phyloP scores from a whole-genome alignment of 2,888 invertebrate species.

The Rhagium mordax region DNA sequence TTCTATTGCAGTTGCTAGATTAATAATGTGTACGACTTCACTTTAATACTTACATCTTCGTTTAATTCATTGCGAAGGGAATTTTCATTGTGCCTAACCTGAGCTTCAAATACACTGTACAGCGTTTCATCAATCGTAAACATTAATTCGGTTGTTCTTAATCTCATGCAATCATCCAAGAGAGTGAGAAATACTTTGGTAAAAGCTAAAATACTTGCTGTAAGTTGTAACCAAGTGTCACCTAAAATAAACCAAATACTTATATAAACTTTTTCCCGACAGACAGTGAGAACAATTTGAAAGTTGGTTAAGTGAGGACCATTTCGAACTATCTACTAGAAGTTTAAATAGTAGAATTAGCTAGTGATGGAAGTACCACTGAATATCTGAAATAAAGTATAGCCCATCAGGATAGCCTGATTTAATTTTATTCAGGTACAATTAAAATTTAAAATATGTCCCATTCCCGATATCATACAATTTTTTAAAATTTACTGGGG shows the following conservation, averaged over 20 bases:
- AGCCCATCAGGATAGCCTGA: too few relatives aligned
- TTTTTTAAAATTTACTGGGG: too few relatives aligned
- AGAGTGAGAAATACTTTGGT: conserved; percentile 82
- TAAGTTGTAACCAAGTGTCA: conserved; percentile 82
- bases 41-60: conserved; percentile 70
- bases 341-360: too few relatives aligned
- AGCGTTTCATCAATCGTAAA: conserved; percentile 82
- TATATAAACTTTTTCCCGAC: not conserved
- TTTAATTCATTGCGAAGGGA: conserved; percentile 74
- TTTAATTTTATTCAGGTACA: too few relatives aligned
- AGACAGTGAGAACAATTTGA: too few relatives aligned
- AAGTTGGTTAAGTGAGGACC: too few relatives aligned
- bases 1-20: not conserved
- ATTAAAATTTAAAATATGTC: too few relatives aligned
- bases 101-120: conserved; percentile 81
- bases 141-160: conserved; percentile 83
- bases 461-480: too few relatives aligned
- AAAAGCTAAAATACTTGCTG: conserved; percentile 86
- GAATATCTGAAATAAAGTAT: too few relatives aligned
- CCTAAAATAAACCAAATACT: conserved; percentile 64
- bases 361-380: too few relatives aligned
- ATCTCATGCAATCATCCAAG: conserved; percentile 82
- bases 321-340: too few relatives aligned
- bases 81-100: conserved; percentile 77
- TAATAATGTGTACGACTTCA: conserved; percentile 14